A percentile compares a stretch with the other conserved stretches of the same genome.
These are phyloP conservation scores for Tetheella fluctuosa DNA, from an alignment of 2,888 invertebrate genomes.

Conservation along the genomic window DNA sequence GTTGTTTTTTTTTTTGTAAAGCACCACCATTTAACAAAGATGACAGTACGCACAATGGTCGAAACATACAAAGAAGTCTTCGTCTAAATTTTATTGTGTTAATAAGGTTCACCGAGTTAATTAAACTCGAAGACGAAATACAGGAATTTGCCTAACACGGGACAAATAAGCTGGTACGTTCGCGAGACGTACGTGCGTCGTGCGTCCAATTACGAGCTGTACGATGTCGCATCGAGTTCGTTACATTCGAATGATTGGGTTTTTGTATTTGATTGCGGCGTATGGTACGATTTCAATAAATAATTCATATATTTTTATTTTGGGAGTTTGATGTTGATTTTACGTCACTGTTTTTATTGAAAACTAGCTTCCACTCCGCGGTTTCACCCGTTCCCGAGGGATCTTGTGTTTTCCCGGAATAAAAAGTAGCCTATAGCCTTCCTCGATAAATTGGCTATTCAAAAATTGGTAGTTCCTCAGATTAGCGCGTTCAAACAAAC, in stretches of 20 bases:
- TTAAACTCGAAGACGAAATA: constrained; percentile 37
- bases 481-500: too few species aligned
- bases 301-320: not conserved
- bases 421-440: too few species aligned
- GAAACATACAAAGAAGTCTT: not conserved
- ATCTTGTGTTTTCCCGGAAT: too few species aligned
- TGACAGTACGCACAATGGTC: not conserved
- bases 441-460: too few species aligned
- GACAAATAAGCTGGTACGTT: constrained; percentile 21
- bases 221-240: not conserved
- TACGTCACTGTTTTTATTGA: not conserved
- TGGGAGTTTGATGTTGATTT: not conserved
- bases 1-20: not conserved
- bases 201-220: not conserved
- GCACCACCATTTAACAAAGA: not conserved
- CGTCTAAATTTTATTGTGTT: constrained; percentile 35
- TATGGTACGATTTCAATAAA: constrained; percentile 1
- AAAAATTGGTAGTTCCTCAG: too few species aligned
- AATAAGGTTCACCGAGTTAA: constrained; percentile 37
- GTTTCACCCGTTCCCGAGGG: too few species aligned
- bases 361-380: too few species aligned
- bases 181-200: constrained; percentile 3
- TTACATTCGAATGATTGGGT: constrained; percentile 1
- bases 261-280: constrained; percentile 2
- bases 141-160: constrained; percentile 28